Base-by-base conservation (phyloP, 2,113 vertebrate genomes). In the Sporophila hypoxantha region DNA sequence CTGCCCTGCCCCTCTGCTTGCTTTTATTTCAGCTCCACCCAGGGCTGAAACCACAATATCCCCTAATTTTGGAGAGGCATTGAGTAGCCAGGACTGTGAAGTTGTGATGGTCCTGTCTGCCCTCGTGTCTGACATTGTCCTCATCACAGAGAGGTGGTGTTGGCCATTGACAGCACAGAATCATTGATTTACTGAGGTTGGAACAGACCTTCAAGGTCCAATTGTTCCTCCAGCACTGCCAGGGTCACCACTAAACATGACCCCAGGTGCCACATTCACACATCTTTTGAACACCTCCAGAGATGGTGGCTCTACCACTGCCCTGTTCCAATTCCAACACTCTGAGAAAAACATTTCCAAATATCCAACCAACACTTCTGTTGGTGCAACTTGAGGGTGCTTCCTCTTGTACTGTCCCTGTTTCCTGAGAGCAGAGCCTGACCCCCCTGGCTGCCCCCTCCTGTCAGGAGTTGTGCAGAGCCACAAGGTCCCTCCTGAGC, bases 391-490 rank as follows among this genome's bases (percentile, higher is more conserved):
- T 59, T 60, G 55, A n/a, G 62, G 32, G 22, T 1, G 2, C 56
- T 64, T 4, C 30, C 17, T 19, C 41, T 36, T 0, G 0, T 36
- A 0, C 34, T 64, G 26, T 56, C 19, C 42, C 22, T 57, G 22
- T 25, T 23, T 10, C 20, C 18, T 50, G 5, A 34, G 30, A 71
- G 36, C 50, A 70, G 26, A 78, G 14, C 17, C 73, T 0, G 2
- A 47, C 3, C 27, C 36, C 32, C 21, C 14, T 0, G 3, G 9
- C 23, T 46, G 64, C 1, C 5, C 12, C 14, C 34, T 55, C 34
- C 47, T 85, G 23, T 9, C 47, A 85, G 64, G 73, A 47, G 8
- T 1, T 55, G 30, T 62, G 56, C 16, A 85, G 34, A 62, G 13
- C 14, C 65, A 70, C 0, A 61, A 17, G 15, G 9, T 1, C 3